Conservation (phyloP, 2,888 invertebrate species). For the Notocelia uddmanniana region DNA sequence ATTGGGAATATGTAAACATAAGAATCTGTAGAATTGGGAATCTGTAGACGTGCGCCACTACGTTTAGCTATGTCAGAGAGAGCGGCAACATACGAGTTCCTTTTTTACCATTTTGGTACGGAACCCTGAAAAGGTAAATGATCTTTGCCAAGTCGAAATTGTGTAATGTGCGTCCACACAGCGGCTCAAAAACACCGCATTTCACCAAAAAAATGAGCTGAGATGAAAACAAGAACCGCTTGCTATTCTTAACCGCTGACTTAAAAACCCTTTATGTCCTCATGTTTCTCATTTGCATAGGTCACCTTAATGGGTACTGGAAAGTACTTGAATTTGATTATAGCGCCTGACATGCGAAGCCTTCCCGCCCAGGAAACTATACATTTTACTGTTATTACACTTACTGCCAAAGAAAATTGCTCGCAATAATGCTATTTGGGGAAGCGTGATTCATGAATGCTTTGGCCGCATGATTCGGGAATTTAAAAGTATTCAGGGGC, state of each 20-base stretch:
- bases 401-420: constrained; percentile 42
- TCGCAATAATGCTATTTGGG: constrained; percentile 28
- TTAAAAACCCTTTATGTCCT: constrained; percentile 38
- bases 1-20: no score
- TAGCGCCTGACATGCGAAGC: constrained; percentile 40
- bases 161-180: no score
- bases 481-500: constrained; percentile 1
- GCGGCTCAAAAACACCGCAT: no score
- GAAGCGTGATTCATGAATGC: constrained; percentile 13
- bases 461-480: background rate
- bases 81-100: no score
- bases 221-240: background rate
- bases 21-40: no score
- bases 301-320: constrained; percentile 44
- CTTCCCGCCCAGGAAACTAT: constrained; percentile 46
- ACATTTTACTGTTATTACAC: constrained; percentile 45
- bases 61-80: no score
- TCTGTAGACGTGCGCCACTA: no score
- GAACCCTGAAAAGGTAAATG: no score
- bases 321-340: constrained; percentile 45
- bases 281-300: constrained; percentile 39
- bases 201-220: background rate
- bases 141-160: no score
- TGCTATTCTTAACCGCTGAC: constrained; percentile 15
- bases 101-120: no score